phyloP scores from a whole-genome alignment of 2,888 invertebrate species.

The Netelia inedita region DNA sequence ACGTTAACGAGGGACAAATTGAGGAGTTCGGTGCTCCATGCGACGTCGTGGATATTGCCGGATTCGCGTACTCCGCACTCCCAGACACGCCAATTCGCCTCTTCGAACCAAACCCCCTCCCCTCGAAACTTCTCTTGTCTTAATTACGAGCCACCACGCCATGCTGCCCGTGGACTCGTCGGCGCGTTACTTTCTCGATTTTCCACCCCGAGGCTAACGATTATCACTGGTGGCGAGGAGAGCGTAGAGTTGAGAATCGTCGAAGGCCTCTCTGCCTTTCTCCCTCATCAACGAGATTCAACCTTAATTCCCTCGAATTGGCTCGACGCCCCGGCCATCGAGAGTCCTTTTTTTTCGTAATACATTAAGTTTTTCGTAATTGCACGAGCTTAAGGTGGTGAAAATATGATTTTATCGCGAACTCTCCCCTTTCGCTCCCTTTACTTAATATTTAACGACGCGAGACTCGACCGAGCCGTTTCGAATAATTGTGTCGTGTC shows the following conservation, averaged over 20 bases:
- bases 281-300: constrained; percentile 36
- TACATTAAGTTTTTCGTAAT: background rate
- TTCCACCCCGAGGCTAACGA: constrained; percentile 55
- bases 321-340: background rate
- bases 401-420: background rate
- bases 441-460: background rate
- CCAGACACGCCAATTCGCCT: constrained; percentile 26
- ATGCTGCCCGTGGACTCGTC: constrained; percentile 25
- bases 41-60: constrained; percentile 46
- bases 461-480: background rate
- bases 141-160: constrained; percentile 66
- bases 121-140: constrained; percentile 58
- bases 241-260: constrained; percentile 35
- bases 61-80: constrained; percentile 27
- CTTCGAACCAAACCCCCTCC: constrained; percentile 14
- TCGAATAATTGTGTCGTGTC: background rate
- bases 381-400: background rate
- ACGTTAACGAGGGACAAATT: constrained; percentile 71
- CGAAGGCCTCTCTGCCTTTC: constrained; percentile 17
- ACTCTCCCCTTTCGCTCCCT: no score
- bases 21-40: constrained; percentile 55
- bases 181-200: constrained; percentile 45
- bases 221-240: constrained; percentile 58
- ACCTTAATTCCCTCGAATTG: constrained; percentile 29
- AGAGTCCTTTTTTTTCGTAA: background rate